Base-by-base conservation (phyloP, 2,113 vertebrate genomes). In the Pyxicephalus adspersus region DNA sequence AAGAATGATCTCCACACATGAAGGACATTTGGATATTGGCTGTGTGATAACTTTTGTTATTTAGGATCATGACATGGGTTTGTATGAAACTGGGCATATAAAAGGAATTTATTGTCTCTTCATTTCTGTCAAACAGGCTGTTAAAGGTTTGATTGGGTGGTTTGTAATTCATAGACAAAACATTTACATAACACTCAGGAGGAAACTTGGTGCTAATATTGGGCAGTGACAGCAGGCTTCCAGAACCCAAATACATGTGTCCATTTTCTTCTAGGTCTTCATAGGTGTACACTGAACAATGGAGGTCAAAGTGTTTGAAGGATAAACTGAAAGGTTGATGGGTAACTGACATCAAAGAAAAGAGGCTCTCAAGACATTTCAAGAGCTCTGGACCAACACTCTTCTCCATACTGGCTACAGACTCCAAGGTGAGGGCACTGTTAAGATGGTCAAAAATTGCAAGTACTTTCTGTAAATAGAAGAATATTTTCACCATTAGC, bases 381-480 rank as follows among this genome's bases (percentile, higher is more conserved):
- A 77, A 25, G 1, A 77, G 20, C 5, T 25, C 50, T 3, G 64
- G 26, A 34, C 63, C 64, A 28, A 65, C 51, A 19, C 13, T 31
- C 9, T 57, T 65, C 11, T 28, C 26, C 25, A 54, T 1, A 13
- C 50, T 34, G 2, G 11, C 3, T n/a, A 28, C 20, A 3, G 64
- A 28, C 13, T 29, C 50, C 19, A 20, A 55, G 26, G 63, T 23
- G 3, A 66, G 28, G 28, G 22, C 64, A 18, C 64, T 34, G 2
- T 66, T 18, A 65, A 77, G 61, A 26, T 65, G 76, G 28, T 77
- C 51, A 15, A 51, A 26, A 15, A 77, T 77, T n/a, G 19, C 5
- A 5, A 28, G 45, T 11, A 77, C 45, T 29, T 77, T 57, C 76
- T 77, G 63, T 19, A 29, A 50, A 26, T 22, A 34, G 55, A 28